Evolutionary conservation across 2,797 vertebrate species (phyloP), one percentile per base, ranked within the genome.

Genomic region (Smutsia gigantea): DNA sequence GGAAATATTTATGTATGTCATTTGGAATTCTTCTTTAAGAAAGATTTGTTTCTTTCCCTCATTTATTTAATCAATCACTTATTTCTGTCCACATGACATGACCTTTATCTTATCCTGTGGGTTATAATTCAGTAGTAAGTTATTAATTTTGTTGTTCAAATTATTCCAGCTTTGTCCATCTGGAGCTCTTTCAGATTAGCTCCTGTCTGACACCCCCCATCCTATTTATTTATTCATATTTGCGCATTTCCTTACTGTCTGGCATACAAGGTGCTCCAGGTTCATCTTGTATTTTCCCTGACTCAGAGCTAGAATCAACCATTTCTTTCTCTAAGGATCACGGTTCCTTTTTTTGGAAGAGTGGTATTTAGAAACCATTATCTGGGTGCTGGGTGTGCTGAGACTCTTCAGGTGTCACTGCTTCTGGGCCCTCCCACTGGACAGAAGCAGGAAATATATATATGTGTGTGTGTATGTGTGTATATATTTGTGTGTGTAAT

Each of bases 1-100:
- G 27, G 31, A 1, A 1, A 2, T 0, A 0, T 4, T 34, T 31
- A 4, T 31, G 2, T 31, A 3, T 31, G 7, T 34, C 55, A 18
- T 31, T 66, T 55, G 57, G 39, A 51, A 49, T 87, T 82, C 79
- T 81, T 75, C 78, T 51, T 6, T 51, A 21, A 49, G 34, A 21
- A 34, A 46, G 34, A 21, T 72, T 13, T 84, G 9, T 10, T 18
- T 3, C 2, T 57, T 19, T 34, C 8, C 14, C 17, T 14, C 39
- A 3, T 10, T 66, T 63, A 55, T 29, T 31, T 49, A 27, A 12
- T 61, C 84, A 18, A 7, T 51, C 29, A 15, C 31, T 57, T 51
- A 17, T 46, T 15, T 77, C 66, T 37, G 21, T 15, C 57, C 42
- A 21, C 31, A 0, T 53, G 55, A 51, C 71, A 34, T 34, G 12